These are phyloP conservation scores for Colius striatus DNA, from an alignment of 2,113 vertebrate species.

Conservation along the genomic window DNA sequence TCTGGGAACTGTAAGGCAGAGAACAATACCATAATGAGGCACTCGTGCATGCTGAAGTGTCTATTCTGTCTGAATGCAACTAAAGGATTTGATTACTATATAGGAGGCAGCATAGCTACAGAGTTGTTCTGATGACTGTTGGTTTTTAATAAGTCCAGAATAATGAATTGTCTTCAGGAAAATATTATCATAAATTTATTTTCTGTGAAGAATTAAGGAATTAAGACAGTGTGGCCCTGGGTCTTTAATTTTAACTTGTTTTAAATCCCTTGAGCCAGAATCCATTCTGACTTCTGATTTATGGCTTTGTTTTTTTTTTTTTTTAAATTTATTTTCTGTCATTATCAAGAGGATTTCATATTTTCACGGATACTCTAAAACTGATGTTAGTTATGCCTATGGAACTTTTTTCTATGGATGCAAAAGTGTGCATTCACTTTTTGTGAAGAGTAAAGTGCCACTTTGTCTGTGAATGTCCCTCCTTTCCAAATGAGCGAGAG, in stretches of 20 bases:
- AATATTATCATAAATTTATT: constrained; percentile 18
- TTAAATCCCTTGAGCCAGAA: neutral
- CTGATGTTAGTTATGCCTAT: neutral
- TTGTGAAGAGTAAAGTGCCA: neutral
- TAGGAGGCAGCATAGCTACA: neutral
- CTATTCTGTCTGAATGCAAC: constrained; percentile 8
- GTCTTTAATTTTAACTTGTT: neutral
- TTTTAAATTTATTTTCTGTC: neutral
- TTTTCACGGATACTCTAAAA: neutral
- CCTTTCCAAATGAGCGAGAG: neutral
- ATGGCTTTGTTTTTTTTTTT: neutral
- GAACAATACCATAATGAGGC: neutral
- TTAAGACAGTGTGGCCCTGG: neutral
- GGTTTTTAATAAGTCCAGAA: constrained; percentile 43
- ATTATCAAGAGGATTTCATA: neutral
- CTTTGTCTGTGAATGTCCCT: neutral
- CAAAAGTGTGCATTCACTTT: neutral
- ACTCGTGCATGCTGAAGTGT: neutral
- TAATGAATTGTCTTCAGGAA: constrained; percentile 16
- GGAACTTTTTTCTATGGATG: neutral
- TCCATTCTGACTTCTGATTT: neutral
- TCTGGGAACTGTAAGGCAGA: neutral
- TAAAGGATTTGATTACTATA: constrained; percentile 22
- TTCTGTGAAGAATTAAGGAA: neutral
- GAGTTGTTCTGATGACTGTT: neutral